A percentile compares a stretch with the other conserved stretches of the same genome.
Conservation (phyloP, 2,797 vertebrate genomes). For the Ambastaia sidthimunki region DNA sequence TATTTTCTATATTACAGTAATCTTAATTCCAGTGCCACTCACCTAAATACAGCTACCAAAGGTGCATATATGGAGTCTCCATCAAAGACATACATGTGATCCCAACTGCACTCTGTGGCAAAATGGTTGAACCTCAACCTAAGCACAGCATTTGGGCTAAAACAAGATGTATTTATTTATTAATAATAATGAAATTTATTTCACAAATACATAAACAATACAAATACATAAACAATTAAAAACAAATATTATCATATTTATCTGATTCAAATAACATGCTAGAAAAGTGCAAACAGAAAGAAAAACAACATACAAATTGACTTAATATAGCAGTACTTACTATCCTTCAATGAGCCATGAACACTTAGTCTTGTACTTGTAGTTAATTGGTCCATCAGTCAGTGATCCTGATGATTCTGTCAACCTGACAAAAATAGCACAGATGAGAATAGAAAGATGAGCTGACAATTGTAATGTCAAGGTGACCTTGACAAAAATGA, state of each 20-base stretch:
- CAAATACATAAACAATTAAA: neutral
- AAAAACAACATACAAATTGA: neutral
- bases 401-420: conserved; percentile 45
- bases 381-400: conserved; percentile 86
- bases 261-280: neutral
- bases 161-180: conserved; percentile 18
- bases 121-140: conserved; percentile 98
- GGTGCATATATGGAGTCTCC: conserved; percentile 93
- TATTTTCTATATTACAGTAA: neutral
- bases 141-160: conserved; percentile 92
- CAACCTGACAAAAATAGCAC: conserved; percentile 21
- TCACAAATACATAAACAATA: neutral
- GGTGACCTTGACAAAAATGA: neutral
- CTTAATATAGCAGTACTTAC: conserved; percentile 24
- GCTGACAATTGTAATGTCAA: neutral
- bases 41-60: conserved; percentile 98
- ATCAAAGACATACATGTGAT: conserved; percentile 89
- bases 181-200: conserved; percentile 71
- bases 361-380: conserved; percentile 96
- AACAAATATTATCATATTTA: neutral
- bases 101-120: conserved; percentile 96
- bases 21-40: conserved; percentile 73
- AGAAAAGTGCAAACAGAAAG: neutral
- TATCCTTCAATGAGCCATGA: conserved; percentile 81
- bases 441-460: too few relatives aligned